Conservation (phyloP, 1,140 invertebrate genomes). For the Drosophila kepulauana region DNA sequence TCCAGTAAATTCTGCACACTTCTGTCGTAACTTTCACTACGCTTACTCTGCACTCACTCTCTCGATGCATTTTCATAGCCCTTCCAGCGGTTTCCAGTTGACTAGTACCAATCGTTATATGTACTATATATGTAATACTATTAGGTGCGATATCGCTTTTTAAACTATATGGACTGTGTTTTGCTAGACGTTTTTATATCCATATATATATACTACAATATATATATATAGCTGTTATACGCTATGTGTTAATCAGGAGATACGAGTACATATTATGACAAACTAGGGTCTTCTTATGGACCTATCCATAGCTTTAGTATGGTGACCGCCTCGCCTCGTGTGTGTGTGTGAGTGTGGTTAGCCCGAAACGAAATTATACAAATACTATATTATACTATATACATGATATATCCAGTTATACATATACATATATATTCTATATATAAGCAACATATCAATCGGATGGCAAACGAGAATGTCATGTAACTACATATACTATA, state of each 20-base stretch:
- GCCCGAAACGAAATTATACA: conserved; percentile 41
- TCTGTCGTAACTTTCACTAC: not conserved
- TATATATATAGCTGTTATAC: conserved; percentile 9
- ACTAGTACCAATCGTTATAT: conserved; percentile 5
- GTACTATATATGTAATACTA: not conserved
- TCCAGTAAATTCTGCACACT: not conserved
- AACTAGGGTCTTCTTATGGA: conserved; percentile 23
- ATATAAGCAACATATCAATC: conserved; percentile 32
- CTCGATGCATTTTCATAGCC: not conserved
- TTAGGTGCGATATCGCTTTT: conserved; percentile 25
- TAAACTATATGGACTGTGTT: conserved; percentile 42
- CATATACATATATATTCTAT: conserved; percentile 14
- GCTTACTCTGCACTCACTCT: no score
- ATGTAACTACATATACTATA: not conserved
- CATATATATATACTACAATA: conserved; percentile 26
- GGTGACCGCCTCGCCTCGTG: not conserved
- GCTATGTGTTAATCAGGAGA: not conserved
- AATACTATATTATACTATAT: conserved; percentile 35
- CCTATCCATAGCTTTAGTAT: conserved; percentile 44
- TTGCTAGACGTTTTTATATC: conserved; percentile 47
- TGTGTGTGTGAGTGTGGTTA: not conserved
- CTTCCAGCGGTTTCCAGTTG: conserved; percentile 10
- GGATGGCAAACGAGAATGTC: not conserved
- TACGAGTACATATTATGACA: conserved; percentile 15
- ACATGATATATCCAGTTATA: conserved; percentile 26